Evolutionary conservation across 2,797 vertebrate species (phyloP).

Genomic region (Rhynchonycteris naso): DNA sequence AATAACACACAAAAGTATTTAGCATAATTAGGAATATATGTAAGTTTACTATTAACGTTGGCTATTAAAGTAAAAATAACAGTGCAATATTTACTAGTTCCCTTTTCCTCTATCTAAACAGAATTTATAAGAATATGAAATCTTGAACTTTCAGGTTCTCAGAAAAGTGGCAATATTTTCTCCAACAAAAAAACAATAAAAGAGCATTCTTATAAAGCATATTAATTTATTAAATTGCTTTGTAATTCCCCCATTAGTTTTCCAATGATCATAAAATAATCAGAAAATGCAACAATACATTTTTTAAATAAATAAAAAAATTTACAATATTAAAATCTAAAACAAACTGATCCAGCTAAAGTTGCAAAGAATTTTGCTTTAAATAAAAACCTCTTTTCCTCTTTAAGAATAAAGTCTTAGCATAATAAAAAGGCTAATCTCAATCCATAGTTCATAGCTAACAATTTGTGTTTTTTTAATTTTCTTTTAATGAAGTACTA

Average conservation of each 20-base stretch:
- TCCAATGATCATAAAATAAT: not conserved
- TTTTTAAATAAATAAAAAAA: slow-evolving; percentile 22
- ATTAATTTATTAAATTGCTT: slow-evolving; percentile 31
- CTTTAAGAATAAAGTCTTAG: not conserved
- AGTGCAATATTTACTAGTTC: not conserved
- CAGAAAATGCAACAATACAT: not conserved
- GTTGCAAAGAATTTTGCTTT: slow-evolving; percentile 33
- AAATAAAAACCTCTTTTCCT: not conserved
- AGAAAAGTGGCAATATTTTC: slow-evolving; percentile 18
- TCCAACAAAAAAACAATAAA: slow-evolving; percentile 29
- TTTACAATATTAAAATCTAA: slow-evolving; percentile 34
- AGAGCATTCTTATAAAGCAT: slow-evolving; percentile 12
- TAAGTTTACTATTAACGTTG: not conserved
- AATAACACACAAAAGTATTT: not conserved
- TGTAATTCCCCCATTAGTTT: slow-evolving; percentile 41
- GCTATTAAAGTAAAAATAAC: not conserved
- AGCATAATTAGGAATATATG: not conserved
- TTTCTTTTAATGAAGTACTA: slow-evolving; percentile 20
- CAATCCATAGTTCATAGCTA: not conserved
- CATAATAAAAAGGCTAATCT: slow-evolving; percentile 12
- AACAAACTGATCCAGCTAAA: slow-evolving; percentile 4
- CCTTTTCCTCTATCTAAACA: not conserved
- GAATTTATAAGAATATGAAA: slow-evolving; percentile 52
- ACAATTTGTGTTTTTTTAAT: not conserved
- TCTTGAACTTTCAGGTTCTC: not conserved